phyloP scores from a whole-genome alignment of 2,888 invertebrate genomes.

The Philhelius pedissequus region DNA sequence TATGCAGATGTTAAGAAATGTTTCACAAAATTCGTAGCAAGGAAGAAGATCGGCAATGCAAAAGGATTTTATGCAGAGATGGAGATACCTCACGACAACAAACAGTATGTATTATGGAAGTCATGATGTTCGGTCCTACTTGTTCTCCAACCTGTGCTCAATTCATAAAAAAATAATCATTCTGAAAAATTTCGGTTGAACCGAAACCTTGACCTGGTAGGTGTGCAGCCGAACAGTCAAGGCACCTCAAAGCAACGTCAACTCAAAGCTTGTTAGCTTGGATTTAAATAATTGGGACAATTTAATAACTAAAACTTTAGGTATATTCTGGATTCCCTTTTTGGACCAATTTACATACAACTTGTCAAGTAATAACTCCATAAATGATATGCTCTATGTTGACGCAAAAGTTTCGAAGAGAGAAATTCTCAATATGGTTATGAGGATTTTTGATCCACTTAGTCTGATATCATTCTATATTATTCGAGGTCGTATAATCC shows the following conservation, averaged over 20 bases:
- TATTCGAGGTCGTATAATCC: neutral
- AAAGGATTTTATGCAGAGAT: conserved; percentile 54
- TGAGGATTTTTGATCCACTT: conserved; percentile 6
- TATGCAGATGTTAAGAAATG: conserved; percentile 56
- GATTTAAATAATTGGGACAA: neutral
- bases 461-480: conserved; percentile 4
- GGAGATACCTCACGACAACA: conserved; percentile 41
- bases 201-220: neutral
- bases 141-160: conserved; percentile 15
- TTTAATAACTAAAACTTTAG: neutral
- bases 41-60: conserved; percentile 16
- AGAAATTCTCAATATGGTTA: neutral
- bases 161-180: conserved; percentile 8
- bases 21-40: conserved; percentile 43
- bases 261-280: neutral
- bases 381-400: neutral
- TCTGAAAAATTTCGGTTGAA: neutral
- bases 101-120: conserved; percentile 18
- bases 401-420: neutral
- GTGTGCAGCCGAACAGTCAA: neutral
- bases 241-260: neutral
- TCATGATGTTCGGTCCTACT: conserved; percentile 19
- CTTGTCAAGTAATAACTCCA: neutral
- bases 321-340: neutral
- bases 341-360: neutral